Conservation (phyloP, 2,113 vertebrate genomes). For the Protomyctophum bolini region DNA sequence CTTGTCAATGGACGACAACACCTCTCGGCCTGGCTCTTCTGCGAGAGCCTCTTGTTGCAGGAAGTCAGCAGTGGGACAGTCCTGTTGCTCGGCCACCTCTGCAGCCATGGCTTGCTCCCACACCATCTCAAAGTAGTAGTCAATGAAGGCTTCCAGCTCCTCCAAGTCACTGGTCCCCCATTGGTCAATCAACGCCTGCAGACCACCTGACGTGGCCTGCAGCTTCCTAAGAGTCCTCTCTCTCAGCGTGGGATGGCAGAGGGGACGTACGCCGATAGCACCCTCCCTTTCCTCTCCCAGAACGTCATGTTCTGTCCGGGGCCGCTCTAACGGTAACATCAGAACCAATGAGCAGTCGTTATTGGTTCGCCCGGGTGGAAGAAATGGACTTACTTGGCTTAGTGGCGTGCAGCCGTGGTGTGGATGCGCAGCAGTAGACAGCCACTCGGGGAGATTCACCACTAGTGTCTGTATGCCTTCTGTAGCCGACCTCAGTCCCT, state of each 20-base stretch:
- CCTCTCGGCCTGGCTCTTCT: constrained; percentile 1
- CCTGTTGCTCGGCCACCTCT: background rate
- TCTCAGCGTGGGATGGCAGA: constrained; percentile 41
- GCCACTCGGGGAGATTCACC: constrained; percentile 24
- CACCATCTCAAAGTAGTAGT: constrained; percentile 68
- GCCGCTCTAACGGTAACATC: constrained; percentile 11
- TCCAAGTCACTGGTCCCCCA: constrained; percentile 68
- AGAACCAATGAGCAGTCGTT: constrained; percentile 17
- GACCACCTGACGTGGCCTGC: constrained; percentile 30
- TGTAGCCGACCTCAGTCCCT: constrained; percentile 17
- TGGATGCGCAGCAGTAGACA: background rate
- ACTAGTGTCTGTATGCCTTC: background rate
- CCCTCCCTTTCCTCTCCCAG: constrained; percentile 8
- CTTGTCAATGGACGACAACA: constrained; percentile 63
- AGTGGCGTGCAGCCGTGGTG: constrained; percentile 1
- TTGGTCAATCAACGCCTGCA: constrained; percentile 64
- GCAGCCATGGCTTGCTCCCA: constrained; percentile 59
- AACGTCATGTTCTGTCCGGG: background rate
- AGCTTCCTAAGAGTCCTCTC: constrained; percentile 43
- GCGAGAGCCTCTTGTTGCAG: background rate
- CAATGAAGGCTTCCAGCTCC: constrained; percentile 76
- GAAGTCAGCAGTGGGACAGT: background rate
- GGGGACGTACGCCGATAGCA: background rate
- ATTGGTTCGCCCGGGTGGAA: background rate
- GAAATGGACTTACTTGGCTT: background rate